Base-by-base conservation (phyloP, 2,797 vertebrate genomes). In the Florisuga fusca region DNA sequence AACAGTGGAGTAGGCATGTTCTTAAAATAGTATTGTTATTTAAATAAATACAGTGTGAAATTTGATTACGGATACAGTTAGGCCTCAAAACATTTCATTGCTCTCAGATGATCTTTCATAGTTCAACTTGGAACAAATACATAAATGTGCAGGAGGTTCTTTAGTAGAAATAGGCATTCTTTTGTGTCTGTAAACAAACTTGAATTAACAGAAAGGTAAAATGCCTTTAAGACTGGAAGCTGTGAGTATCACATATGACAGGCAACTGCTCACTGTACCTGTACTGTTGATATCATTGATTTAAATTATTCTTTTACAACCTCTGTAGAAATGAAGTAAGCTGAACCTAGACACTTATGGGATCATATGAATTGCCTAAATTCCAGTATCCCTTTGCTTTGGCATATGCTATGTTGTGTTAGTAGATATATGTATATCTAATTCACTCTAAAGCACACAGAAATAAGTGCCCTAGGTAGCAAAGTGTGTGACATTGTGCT, bases 11-110 rank as follows among this genome's bases (percentile, higher is more conserved):
- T 87, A 94, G 76, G 87, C 84, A 82, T 96, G 95, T 93, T 97
- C 68, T 96, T 96, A 89, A 95, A 96, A 95, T 63, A 78, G 59
- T 15, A 95, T 94, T 96, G 95, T 94, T 96, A 96, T 95, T 97
- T 96, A 96, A 97, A 85, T 93, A 97, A 97, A 85, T 95, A 62
- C 87, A 96, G 57, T 95, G 91, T 94, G 97, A 94, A 95, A 97
- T 97, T 97, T 97, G 94, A 96, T 92, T 94, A 93, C 64, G 31
- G 96, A 69, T 85, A 41, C 87, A 46, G 31, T 87, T 96, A 92
- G 79, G 92, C 73, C 79, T 95, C 93, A 93, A 96, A 97, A 93
- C 41, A 27, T 96, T 96, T 95, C 73, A 90, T 86, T 97, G 89
- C 91, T 94, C 80, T 84, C 93, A 78, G 57, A 88, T 94, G 95